Evolutionary conservation across 2,888 invertebrate species (phyloP).

Genomic region (Nomada lathburiana): DNA sequence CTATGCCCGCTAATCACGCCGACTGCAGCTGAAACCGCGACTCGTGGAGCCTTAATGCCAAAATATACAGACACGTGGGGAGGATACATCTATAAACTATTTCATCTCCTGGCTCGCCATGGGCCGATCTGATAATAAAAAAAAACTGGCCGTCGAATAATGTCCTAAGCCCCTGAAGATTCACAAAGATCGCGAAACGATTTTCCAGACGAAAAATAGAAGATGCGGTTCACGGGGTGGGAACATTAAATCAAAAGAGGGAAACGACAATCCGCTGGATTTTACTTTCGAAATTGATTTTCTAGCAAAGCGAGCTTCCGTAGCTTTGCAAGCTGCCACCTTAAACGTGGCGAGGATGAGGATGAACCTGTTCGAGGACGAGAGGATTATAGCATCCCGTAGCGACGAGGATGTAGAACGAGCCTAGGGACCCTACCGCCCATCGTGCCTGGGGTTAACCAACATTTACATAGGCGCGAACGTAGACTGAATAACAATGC

Average conservation of each 20-base stretch:
- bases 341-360: conserved; percentile 66
- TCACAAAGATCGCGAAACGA: neutral
- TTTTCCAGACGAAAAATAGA: neutral
- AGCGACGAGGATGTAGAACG: conserved; percentile 60
- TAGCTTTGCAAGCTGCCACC: conserved; percentile 61
- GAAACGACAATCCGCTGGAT: conserved; percentile 8
- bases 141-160: too few species aligned
- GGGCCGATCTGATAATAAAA: neutral
- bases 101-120: neutral
- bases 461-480: conserved; percentile 78
- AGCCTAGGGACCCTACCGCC: conserved; percentile 59
- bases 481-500: conserved; percentile 79
- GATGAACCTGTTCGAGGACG: conserved; percentile 58
- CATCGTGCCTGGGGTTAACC: conserved; percentile 72
- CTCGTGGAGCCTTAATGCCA: conserved; percentile 9
- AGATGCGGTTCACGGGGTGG: neutral
- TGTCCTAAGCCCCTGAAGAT: too few species aligned
- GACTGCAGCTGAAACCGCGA: conserved; percentile 32
- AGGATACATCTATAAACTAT: conserved; percentile 2
- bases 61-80: conserved; percentile 25
- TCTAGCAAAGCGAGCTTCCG: conserved; percentile 16
- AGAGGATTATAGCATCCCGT: conserved; percentile 67
- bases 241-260: neutral
- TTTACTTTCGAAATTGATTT: conserved; percentile 57
- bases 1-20: conserved; percentile 57